Evolutionary conservation across 2,888 invertebrate genomes (phyloP).

Genomic region (Tetragonisca angustula): DNA sequence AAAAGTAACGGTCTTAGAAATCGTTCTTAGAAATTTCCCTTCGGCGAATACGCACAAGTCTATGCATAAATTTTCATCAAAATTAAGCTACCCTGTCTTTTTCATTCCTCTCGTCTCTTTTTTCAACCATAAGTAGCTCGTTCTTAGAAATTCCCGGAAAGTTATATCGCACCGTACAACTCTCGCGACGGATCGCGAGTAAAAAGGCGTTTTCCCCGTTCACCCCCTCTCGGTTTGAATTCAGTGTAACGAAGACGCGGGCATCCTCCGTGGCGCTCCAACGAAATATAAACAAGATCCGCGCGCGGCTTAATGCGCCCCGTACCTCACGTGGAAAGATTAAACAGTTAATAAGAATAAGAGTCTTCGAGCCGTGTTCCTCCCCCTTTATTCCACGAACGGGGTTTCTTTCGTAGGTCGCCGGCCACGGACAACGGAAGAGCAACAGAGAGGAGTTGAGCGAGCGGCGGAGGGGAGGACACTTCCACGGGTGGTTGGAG

Average conservation of each 20-base stretch:
- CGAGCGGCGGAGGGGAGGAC: constrained; percentile 72
- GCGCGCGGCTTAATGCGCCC: constrained; percentile 79
- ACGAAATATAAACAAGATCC: constrained; percentile 80
- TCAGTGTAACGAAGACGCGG: constrained; percentile 64
- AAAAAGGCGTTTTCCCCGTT: neutral
- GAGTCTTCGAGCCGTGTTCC: constrained; percentile 77
- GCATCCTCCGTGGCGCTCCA: constrained; percentile 61
- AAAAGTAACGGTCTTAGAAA: too few species aligned
- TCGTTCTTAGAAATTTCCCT: neutral
- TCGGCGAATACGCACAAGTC: too few species aligned
- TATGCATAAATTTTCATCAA: neutral
- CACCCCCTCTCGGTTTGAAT: constrained; percentile 25
- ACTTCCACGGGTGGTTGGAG: constrained; percentile 83
- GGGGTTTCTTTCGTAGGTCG: constrained; percentile 78
- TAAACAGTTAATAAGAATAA: constrained; percentile 85
- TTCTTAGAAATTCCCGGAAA: neutral
- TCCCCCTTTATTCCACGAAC: constrained; percentile 77
- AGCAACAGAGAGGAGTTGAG: constrained; percentile 70
- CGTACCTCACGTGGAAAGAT: constrained; percentile 84
- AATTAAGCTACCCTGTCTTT: neutral
- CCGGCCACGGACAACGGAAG: constrained; percentile 52
- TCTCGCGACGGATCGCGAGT: neutral
- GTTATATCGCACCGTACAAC: constrained; percentile 21
- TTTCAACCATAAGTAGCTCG: neutral
- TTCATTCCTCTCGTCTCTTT: too few species aligned